A percentile compares a stretch with the other conserved stretches of the same genome.
Evolutionary conservation across 64 coral and sea anemone species (phyloP).

Genomic region (Cladopsammia gracilis): DNA sequence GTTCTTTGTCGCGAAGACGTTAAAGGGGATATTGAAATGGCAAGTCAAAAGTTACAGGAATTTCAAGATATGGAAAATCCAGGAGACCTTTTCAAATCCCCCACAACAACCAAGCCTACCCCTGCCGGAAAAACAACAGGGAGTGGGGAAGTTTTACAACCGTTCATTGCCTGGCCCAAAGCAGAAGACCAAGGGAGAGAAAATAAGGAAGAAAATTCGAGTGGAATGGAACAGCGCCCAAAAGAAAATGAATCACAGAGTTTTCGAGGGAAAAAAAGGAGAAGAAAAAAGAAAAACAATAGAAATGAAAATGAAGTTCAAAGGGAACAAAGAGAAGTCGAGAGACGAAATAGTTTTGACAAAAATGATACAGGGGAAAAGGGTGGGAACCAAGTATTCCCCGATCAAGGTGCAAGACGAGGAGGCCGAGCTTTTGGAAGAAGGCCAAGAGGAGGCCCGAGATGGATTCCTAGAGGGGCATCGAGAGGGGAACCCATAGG

Average conservation of each 20-base stretch:
- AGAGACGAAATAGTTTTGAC: background rate
- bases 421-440: background rate
- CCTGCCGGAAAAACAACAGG: background rate
- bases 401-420: background rate
- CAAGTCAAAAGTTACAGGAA: constrained; percentile 21
- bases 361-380: background rate
- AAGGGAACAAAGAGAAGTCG: background rate
- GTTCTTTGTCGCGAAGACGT: constrained; percentile 60
- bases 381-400: background rate
- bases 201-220: no score
- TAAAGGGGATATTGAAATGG: constrained; percentile 34
- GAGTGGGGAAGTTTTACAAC: background rate
- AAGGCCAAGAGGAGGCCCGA: background rate
- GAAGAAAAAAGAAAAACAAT: background rate
- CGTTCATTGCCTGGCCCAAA: no score
- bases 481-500: background rate
- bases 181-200: background rate
- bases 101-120: background rate
- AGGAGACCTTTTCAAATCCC: background rate
- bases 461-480: background rate
- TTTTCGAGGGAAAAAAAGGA: background rate
- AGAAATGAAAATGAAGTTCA: background rate
- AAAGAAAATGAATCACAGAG: background rate
- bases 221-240: background rate
- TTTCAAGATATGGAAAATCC: constrained; percentile 59